Evolutionary conservation across 2,888 invertebrate genomes (phyloP), one percentile per base, ranked within the genome.

Genomic region (Pandemis corylana): DNA sequence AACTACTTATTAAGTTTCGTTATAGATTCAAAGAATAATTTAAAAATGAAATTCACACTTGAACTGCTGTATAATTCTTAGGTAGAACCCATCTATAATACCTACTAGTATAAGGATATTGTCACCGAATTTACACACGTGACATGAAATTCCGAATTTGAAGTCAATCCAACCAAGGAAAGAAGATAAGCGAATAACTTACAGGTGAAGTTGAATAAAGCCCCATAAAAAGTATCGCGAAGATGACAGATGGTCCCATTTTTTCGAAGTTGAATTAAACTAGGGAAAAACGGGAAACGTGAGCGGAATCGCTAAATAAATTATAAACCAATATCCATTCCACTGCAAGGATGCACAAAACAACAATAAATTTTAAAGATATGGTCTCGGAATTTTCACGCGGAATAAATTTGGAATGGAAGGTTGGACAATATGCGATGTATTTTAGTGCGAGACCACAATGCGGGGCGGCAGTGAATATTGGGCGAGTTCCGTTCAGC

Each of bases 351-450:
- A 75, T 75, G 75, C 75, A 75, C 70, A 71, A 71, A 75, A 75
- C 67, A 75, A 75, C 75, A 62, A 75, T 75, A 71, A 75, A 75
- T 75, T 75, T 75, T 44, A 56, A 71, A 75, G 75, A 75, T 75
- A 75, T 71, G 75, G 70, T 44, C 68, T 44, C 53, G 66, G 66
- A 71, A 75, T 67, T 70, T 75, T 75, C 75, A 46, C 67, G 67
- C 53, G 62, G 67, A 59, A 75, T 75, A 75, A 75, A 75, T 75
- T 71, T 75, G 67, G 62, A 44, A 75, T 67, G 75, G 75, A 67
- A 71, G 75, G 71, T 69, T 74, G 69, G 71, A 75, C 75, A 75
- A 75, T 75, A 75, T 75, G 75, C 53, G 71, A 63, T 67, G 71
- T 75, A 75, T 75, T 75, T 75, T 75, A 75, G 75, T 70, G 69